Base-by-base conservation (phyloP, 1,140 invertebrate genomes). In the Nylanderia fulva region DNA sequence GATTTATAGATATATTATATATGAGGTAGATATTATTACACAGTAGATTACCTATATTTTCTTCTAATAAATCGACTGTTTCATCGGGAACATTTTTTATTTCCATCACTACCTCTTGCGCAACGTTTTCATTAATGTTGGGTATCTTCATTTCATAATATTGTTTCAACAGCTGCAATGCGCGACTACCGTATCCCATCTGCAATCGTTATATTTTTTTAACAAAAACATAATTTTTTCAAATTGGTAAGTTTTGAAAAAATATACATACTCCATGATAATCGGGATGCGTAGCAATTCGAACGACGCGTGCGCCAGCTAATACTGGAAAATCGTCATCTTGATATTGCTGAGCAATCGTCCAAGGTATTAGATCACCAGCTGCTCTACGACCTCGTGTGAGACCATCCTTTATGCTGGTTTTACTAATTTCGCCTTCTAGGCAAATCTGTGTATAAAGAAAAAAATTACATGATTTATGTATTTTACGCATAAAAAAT, bases 291-390 rank as follows among this genome's bases (percentile, higher is more conserved):
- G 99, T 99, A 1, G 99, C 99, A 79, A 99, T 99, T 54, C 99
- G 95, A 21, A 99, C 98, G 77, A 99, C 96, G 85, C 99, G 95
- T 21, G 97, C 98, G 8, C 99, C 99, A 84, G 97, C 97, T 1
- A 99, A 95, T 74, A 96, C 96, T 9, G 98, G 98, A 94, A 99
- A 99, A 92, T 99, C 97, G 86, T 97, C 95, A 94, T 99, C 99
- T 86, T 99, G 97, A 94, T 97, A 99, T 93, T 99, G 99, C 93
- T 99, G 99, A 6, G 98, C 98, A 0, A 99, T 96, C 33, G 98
- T 99, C 99, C 99, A 99, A 0, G 99, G 99, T 90, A 99, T 99
- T 11, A 99, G 95, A 96, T 99, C 99, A 6, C 99, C 99, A 7
- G 98, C 97, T 11, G 98, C 98, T 92, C 98, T 96, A 90, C 97